These are phyloP conservation scores for Aphis craccivora DNA, from an alignment of 1,140 invertebrate genomes.

Conservation along the genomic window DNA sequence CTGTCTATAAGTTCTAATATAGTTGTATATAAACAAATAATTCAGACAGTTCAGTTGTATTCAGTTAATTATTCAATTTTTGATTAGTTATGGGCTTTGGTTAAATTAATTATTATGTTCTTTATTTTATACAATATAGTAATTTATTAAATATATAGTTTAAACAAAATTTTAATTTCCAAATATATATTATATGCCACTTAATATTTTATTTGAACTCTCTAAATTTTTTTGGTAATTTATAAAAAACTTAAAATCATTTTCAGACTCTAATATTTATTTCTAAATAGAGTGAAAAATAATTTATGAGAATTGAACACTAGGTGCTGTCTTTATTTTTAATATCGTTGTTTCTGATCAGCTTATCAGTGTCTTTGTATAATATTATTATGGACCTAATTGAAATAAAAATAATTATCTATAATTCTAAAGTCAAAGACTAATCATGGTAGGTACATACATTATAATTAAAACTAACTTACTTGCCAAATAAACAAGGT, in stretches of 20 bases:
- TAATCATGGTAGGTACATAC: background rate
- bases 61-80: background rate
- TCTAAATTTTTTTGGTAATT: background rate
- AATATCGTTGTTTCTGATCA: background rate
- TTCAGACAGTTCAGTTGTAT: too few species aligned
- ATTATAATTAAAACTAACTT: background rate
- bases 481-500: background rate
- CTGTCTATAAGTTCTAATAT: too few species aligned
- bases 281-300: too few species aligned
- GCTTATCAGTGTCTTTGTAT: background rate
- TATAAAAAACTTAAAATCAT: background rate
- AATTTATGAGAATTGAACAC: too few species aligned
- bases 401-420: background rate
- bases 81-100: too few species aligned
- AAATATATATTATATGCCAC: background rate
- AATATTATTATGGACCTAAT: background rate
- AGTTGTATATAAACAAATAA: background rate
- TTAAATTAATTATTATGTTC: too few species aligned
- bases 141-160: background rate
- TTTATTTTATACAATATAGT: background rate
- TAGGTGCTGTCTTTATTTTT: too few species aligned
- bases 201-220: background rate
- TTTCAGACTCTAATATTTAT: background rate
- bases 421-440: background rate
- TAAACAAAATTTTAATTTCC: background rate